Percentiles rank a stretch among this genome's conserved stretches.
phyloP scores from a whole-genome alignment of 1,140 invertebrate genomes.

The Solenopsis fugax region DNA sequence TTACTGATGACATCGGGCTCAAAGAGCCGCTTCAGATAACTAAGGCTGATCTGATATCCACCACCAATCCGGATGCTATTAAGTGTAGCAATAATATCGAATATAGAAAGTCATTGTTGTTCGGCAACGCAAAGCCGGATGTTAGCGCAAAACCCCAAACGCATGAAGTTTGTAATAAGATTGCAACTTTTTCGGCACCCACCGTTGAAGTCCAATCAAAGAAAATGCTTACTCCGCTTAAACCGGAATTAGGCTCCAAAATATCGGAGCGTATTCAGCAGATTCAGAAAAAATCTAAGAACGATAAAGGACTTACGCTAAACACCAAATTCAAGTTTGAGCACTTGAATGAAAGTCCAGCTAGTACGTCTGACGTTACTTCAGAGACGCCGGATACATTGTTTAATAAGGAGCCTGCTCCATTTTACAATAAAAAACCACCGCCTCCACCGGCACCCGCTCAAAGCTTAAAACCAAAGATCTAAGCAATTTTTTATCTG shows the following conservation, averaged over 20 bases:
- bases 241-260: slow-evolving; percentile 74
- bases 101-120: slow-evolving; percentile 69
- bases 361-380: slow-evolving; percentile 65
- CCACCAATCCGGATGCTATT: slow-evolving; percentile 90
- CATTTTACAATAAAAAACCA: slow-evolving; percentile 85
- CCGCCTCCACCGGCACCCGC: slow-evolving; percentile 82
- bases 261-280: slow-evolving; percentile 79
- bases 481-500: slow-evolving; percentile 35
- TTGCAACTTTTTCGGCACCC: neutral
- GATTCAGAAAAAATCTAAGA: slow-evolving; percentile 80
- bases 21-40: slow-evolving; percentile 88
- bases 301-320: slow-evolving; percentile 85
- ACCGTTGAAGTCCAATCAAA: slow-evolving; percentile 35
- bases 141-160: slow-evolving; percentile 1
- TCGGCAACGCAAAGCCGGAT: slow-evolving; percentile 20
- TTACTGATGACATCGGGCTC: slow-evolving; percentile 76
- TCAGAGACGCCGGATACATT: slow-evolving; percentile 76
- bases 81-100: slow-evolving; percentile 86
- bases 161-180: neutral
- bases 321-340: slow-evolving; percentile 80
- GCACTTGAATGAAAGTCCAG: slow-evolving; percentile 77
- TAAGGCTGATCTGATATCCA: slow-evolving; percentile 89
- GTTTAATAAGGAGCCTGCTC: slow-evolving; percentile 63
- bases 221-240: slow-evolving; percentile 63
- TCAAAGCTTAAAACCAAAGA: slow-evolving; percentile 82